Percentiles rank a stretch among this genome's conserved stretches.
phyloP scores from a whole-genome alignment of 2,888 invertebrate species.

The Laothoe populi region DNA sequence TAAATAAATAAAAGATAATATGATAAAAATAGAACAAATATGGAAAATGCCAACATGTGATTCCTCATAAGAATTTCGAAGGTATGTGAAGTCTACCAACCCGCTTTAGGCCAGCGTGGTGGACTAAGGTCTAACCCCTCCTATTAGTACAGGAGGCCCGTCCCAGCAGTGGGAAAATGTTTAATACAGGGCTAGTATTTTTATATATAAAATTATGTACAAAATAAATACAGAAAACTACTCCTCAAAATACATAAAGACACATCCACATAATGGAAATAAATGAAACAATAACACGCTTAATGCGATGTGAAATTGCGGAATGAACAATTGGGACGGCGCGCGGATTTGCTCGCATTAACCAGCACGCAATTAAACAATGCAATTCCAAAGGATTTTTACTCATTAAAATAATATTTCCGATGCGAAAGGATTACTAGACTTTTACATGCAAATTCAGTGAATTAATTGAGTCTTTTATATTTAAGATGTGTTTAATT shows the following conservation, averaged over 20 bases:
- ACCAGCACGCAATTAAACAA: conserved; percentile 18
- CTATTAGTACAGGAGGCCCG: too few relatives aligned
- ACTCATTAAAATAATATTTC: conserved; percentile 39
- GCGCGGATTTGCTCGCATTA: conserved; percentile 21
- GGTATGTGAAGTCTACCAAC: too few relatives aligned
- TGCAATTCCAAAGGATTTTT: conserved; percentile 14
- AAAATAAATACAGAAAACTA: too few relatives aligned
- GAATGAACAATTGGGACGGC: conserved; percentile 13
- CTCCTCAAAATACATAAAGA: not conserved
- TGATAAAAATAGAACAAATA: too few relatives aligned
- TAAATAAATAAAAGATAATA: too few relatives aligned
- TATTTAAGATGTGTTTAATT: not conserved
- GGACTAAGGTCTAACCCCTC: too few relatives aligned
- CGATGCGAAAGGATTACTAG: not conserved
- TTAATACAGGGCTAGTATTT: too few relatives aligned
- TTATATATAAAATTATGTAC: too few relatives aligned
- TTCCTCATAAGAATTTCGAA: too few relatives aligned
- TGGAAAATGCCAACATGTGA: too few relatives aligned
- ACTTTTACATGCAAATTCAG: conserved; percentile 3
- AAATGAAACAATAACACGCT: conserved; percentile 19
- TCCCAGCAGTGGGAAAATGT: too few relatives aligned
- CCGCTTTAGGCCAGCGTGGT: too few relatives aligned
- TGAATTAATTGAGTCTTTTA: not conserved
- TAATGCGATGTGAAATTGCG: conserved; percentile 16
- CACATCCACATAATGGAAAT: not conserved